A percentile compares a stretch with the other conserved stretches of the same genome.
phyloP scores from a whole-genome alignment of 2,113 vertebrate genomes.

The Sphyrna mokarran region DNA sequence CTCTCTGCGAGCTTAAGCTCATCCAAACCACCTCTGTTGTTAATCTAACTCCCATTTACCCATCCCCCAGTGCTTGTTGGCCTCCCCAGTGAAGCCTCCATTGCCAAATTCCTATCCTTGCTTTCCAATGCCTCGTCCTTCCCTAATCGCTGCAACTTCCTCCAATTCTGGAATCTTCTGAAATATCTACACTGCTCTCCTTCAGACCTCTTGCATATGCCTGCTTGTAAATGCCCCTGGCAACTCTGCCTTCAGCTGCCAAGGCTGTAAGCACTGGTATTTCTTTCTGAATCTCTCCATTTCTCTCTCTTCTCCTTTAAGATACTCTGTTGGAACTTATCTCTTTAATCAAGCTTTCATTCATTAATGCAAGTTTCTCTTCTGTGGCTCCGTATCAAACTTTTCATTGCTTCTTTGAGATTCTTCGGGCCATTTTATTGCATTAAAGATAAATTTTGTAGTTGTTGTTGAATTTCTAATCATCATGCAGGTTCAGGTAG shows the following conservation, averaged over 20 bases:
- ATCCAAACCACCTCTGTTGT: not conserved
- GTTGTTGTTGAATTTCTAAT: not conserved
- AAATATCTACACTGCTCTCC: not conserved
- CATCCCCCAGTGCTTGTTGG: not conserved
- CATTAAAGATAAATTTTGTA: not conserved
- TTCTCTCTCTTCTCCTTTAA: not conserved
- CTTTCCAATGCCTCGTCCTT: not conserved
- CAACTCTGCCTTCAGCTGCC: not conserved
- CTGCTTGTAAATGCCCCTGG: not conserved
- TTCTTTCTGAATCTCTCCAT: not conserved
- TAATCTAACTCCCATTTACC: not conserved
- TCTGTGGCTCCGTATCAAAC: not conserved
- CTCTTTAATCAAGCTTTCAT: not conserved
- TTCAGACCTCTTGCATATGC: not conserved
- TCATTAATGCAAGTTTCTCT: not conserved
- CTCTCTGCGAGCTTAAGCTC: not conserved
- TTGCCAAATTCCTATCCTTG: not conserved
- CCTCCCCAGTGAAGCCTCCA: not conserved
- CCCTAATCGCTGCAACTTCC: not conserved
- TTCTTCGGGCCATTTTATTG: not conserved
- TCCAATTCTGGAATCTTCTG: not conserved
- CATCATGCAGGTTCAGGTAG: not conserved
- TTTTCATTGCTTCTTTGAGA: not conserved
- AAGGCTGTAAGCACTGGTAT: not conserved
- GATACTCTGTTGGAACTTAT: not conserved